phyloP scores from a whole-genome alignment of 2,888 invertebrate species.

The Drosophila incognita region DNA sequence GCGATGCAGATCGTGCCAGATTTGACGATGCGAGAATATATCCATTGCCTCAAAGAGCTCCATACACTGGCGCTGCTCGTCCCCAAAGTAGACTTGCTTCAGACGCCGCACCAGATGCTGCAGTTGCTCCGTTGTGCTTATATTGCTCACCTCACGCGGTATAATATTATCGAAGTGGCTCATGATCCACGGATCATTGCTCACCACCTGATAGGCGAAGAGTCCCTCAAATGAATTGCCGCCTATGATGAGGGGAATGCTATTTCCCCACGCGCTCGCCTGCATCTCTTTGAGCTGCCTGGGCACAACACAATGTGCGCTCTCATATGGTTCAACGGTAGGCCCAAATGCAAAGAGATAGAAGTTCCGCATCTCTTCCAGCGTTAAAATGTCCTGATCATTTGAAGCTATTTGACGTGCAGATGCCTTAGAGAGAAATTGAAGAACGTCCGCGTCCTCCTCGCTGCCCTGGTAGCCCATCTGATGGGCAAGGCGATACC shows the following conservation, averaged over 20 bases:
- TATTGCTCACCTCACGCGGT: slow-evolving; percentile 75
- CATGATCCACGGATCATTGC: slow-evolving; percentile 58
- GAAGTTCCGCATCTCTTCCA: slow-evolving; percentile 73
- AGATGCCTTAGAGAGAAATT: slow-evolving; percentile 57
- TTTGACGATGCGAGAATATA: slow-evolving; percentile 65
- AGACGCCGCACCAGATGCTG: slow-evolving; percentile 59
- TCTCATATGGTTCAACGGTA: slow-evolving; percentile 81
- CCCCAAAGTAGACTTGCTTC: slow-evolving; percentile 67
- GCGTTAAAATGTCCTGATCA: slow-evolving; percentile 72
- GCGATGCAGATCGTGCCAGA: slow-evolving; percentile 82
- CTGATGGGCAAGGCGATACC: slow-evolving; percentile 75
- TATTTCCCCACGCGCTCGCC: slow-evolving; percentile 80
- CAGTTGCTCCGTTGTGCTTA: slow-evolving; percentile 50
- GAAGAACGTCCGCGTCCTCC: slow-evolving; percentile 78
- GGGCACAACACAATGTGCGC: slow-evolving; percentile 74
- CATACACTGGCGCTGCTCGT: slow-evolving; percentile 56
- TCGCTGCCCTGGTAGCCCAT: slow-evolving; percentile 83
- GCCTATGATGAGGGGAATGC: slow-evolving; percentile 82
- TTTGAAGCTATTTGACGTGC: slow-evolving; percentile 52
- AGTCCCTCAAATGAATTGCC: slow-evolving; percentile 83
- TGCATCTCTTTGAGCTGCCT: slow-evolving; percentile 74
- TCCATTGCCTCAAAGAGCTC: slow-evolving; percentile 54
- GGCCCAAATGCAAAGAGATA: slow-evolving; percentile 79
- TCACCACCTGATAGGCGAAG: slow-evolving; percentile 67
- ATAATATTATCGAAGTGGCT: slow-evolving; percentile 81